A percentile compares a stretch with the other conserved stretches of the same genome.
Conservation (phyloP, 2,888 invertebrate genomes). For the Bedellia somnulentella region DNA sequence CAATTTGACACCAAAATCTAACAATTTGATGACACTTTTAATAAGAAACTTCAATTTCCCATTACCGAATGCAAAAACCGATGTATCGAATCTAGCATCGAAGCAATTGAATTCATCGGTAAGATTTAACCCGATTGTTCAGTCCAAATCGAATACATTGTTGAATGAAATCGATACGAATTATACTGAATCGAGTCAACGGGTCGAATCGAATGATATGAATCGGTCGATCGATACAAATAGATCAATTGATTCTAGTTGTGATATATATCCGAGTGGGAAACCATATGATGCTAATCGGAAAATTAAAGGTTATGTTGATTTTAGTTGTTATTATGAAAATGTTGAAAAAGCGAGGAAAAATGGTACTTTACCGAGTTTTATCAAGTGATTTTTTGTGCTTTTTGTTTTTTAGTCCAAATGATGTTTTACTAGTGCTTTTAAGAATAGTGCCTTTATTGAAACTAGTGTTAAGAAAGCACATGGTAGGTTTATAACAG, state of each 20-base stretch:
- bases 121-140: conserved; percentile 65
- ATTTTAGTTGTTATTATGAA: conserved; percentile 78
- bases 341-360: conserved; percentile 68
- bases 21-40: conserved; percentile 83
- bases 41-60: conserved; percentile 86
- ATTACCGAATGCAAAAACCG: conserved; percentile 59
- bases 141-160: conserved; percentile 47
- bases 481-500: no score
- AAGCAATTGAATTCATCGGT: conserved; percentile 58
- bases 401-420: conserved; percentile 2
- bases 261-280: conserved; percentile 37
- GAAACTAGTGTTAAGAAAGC: no score
- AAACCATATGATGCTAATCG: conserved; percentile 63
- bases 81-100: conserved; percentile 11
- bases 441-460: no score
- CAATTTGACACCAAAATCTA: conserved; percentile 57
- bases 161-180: conserved; percentile 39
- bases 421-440: neutral
- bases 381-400: conserved; percentile 51
- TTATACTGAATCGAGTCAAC: conserved; percentile 14
- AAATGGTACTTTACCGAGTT: conserved; percentile 68
- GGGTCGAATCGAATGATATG: conserved; percentile 23
- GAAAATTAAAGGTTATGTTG: conserved; percentile 78
- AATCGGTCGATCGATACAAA: conserved; percentile 37
- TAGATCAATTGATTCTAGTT: conserved; percentile 38